Evolutionary conservation across 2,797 vertebrate species (phyloP), one percentile per base, ranked within the genome.

Genomic region (Tolypeutes matacus): DNA sequence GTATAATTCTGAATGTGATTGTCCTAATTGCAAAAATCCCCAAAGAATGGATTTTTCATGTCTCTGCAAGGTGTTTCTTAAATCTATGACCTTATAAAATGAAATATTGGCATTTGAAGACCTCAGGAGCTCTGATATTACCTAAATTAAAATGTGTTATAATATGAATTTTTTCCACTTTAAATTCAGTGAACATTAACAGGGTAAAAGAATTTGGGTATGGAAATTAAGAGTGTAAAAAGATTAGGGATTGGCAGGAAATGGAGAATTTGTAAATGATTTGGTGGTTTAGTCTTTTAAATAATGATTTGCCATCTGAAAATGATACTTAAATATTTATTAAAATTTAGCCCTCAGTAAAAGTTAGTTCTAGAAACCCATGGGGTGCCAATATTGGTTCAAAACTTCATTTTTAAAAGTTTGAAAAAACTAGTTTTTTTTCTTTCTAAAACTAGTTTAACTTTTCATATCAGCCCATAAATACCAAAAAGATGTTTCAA

Each of bases 1-100:
- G 25, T 92, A 42, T 88, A 93, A 78, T 94, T 94, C 56, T 80
- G 93, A 89, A 85, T n/a, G 86, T 93, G 51, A 76, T 96, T 96
- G 75, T 89, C 21, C 76, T 95, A 92, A 96, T 89, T 96, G 86
- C 21, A 95, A 92, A 97, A 92, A 86, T 89, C n/a, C 88, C 60
- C 92, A 27, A 85, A 85, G 56, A 92, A 92, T 89, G 49, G 42
- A 70, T 93, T 96, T 93, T 49, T 87, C 67, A 64, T 53, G 42
- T 95, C 53, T 95, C 77, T 0, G 2, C 36, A 80, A 51, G 53
- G 23, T 75, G 9, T 91, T 95, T 82, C 56, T 94, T 94, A 95
- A 85, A 91, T 80, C 62, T 60, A 69, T 95, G 93, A 84, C 21
- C 42, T 82, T 53, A 92, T 10, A 17, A 88, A 91, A 25, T 83